phyloP scores from a whole-genome alignment of 2,888 invertebrate species.

The Caenorhabditis japonica region DNA sequence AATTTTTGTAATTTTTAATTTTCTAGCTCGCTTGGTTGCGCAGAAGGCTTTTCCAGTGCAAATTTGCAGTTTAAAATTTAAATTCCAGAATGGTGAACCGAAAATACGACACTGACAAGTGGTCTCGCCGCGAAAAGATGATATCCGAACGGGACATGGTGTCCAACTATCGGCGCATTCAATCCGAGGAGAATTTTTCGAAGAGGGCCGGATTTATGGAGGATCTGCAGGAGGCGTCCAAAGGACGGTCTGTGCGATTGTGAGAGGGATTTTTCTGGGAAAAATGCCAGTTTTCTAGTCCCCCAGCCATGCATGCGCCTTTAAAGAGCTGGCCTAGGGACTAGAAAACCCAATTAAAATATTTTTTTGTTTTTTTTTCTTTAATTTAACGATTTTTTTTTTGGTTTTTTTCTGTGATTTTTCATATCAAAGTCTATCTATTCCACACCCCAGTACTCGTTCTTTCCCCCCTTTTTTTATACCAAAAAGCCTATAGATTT shows the following conservation, averaged over 20 bases:
- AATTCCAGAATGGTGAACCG: constrained; percentile 66
- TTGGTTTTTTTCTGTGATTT: too few relatives aligned
- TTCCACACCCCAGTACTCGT: too few relatives aligned
- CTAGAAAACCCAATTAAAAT: background rate
- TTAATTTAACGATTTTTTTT: too few relatives aligned
- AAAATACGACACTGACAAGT: constrained; percentile 72
- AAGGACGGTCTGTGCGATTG: constrained; percentile 54
- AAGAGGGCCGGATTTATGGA: constrained; percentile 69
- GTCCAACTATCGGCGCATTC: constrained; percentile 67
- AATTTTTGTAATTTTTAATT: too few relatives aligned
- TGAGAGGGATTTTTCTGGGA: constrained; percentile 5
- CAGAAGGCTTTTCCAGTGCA: too few relatives aligned
- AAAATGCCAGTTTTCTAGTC: too few relatives aligned
- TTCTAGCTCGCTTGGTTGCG: too few relatives aligned
- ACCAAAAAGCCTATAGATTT: too few relatives aligned
- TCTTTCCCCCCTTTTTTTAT: background rate
- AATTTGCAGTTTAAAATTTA: background rate
- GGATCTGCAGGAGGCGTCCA: constrained; percentile 65
- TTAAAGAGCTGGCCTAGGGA: too few relatives aligned
- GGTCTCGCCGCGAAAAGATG: constrained; percentile 69
- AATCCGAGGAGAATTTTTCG: constrained; percentile 69
- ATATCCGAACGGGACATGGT: constrained; percentile 69
- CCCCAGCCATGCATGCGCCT: too few relatives aligned
- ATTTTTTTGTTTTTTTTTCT: too few relatives aligned
- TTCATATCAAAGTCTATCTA: too few relatives aligned